Percentiles rank a stretch among this genome's conserved stretches.
Evolutionary conservation across 2,888 invertebrate genomes (phyloP).

Genomic region (Tachystola acroxantha): DNA sequence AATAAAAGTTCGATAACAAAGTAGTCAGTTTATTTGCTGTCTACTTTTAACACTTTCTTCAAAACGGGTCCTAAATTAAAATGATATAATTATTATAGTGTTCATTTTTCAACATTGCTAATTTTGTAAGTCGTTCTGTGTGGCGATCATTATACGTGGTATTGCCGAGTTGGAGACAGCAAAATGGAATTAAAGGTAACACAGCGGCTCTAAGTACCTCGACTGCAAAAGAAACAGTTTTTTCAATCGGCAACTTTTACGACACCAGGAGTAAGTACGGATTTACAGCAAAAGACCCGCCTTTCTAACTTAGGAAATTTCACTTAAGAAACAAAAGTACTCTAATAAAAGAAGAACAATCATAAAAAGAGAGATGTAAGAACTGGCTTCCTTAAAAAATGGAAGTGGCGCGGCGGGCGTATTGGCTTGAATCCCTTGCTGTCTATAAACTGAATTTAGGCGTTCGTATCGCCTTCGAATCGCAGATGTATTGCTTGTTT

Average conservation of each 20-base stretch:
- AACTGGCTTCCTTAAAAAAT: conserved; percentile 53
- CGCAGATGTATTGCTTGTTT: not conserved
- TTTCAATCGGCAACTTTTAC: conserved; percentile 71
- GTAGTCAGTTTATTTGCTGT: too few species aligned
- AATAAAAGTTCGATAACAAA: too few species aligned
- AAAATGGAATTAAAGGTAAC: conserved; percentile 21
- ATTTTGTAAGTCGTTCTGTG: too few species aligned
- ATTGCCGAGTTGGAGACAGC: too few species aligned
- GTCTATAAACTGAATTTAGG: conserved; percentile 16
- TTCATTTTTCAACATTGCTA: too few species aligned
- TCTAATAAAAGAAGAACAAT: conserved; percentile 76
- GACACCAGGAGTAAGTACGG: conserved; percentile 66
- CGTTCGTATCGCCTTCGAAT: not conserved
- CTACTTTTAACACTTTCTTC: too few species aligned
- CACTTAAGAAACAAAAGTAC: conserved; percentile 76
- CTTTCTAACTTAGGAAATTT: conserved; percentile 70
- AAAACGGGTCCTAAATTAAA: too few species aligned
- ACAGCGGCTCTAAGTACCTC: conserved; percentile 16
- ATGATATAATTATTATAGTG: too few species aligned
- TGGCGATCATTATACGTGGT: too few species aligned
- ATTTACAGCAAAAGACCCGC: conserved; percentile 64
- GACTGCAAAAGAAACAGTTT: conserved; percentile 45
- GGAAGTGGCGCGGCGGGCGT: conserved; percentile 20
- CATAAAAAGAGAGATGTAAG: conserved; percentile 68
- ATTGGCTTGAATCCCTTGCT: conserved; percentile 11